Base-by-base conservation (phyloP, 2,888 invertebrate species). In the Eretmocerus hayati region DNA sequence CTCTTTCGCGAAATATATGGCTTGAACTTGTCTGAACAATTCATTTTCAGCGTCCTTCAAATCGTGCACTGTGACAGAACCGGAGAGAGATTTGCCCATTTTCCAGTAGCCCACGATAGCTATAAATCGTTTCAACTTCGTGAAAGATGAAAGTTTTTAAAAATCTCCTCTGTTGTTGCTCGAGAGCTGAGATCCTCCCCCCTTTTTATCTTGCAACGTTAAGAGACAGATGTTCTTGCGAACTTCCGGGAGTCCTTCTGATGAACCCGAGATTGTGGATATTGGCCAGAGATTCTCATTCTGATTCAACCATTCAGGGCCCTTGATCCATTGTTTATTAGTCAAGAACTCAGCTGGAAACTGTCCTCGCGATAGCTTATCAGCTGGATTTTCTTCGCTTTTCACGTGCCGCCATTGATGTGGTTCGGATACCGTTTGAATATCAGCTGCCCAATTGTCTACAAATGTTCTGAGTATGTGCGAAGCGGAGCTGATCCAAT, bases 381-480 rank as follows among this genome's bases (percentile, higher is more conserved):
- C 55, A 5, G 56, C 57, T n/a, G 55, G 56, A 21, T 57, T 57
- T 2, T 56, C 30, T 1, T 40, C 41, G 1, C 52, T 22, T 0
- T 37, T 20, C 2, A 56, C 48, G 22, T 55, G 50, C 38, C 53
- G 31, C 56, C 55, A 55, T 9, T 44, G 3, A n/a, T 3, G 4
- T 19, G n/a, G 8, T 11, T 32, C 21, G 9, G 49, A 43, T 8
- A 47, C n/a, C 2, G 44, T 37, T 35, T 59, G 58, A 5, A 63
- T 59, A 13, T 58, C 53, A 0, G 51, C 11, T 0, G 59, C 53
- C 0, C 56, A 33, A 32, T 57, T 58, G 13, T 39, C 49, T 6
- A 54, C 60, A 30, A 56, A 58, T 1, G 49, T 47, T 26, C 56
- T 56, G 5, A 58, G 44, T 1, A 22, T 1, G 3, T 56, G 39